A percentile compares a stretch with the other conserved stretches of the same genome.
Evolutionary conservation across 2,888 invertebrate species (phyloP).

Genomic region (Ophion ventricosus): DNA sequence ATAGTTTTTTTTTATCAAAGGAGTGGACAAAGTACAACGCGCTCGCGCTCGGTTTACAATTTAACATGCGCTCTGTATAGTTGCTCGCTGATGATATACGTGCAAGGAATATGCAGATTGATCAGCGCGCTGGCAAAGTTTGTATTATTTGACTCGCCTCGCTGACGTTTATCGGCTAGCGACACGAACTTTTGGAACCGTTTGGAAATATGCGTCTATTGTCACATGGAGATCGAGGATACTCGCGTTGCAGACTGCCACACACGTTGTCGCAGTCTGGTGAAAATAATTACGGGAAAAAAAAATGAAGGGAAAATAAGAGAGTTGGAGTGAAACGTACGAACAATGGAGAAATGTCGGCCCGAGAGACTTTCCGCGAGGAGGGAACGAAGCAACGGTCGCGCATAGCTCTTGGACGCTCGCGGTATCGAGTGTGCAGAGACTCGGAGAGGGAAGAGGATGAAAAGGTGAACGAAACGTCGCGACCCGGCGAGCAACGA

Average conservation of each 20-base stretch:
- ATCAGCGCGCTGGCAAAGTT: slow-evolving; percentile 50
- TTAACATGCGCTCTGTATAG: no score
- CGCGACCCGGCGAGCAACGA: slow-evolving; percentile 59
- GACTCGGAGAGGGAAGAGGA: slow-evolving; percentile 42
- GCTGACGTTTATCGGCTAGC: slow-evolving; percentile 70
- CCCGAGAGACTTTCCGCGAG: background rate
- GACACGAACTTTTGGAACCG: slow-evolving; percentile 62
- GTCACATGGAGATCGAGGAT: background rate
- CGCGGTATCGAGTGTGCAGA: slow-evolving; percentile 49
- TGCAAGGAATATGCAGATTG: background rate
- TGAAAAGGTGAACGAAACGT: slow-evolving; percentile 71
- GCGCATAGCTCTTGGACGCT: background rate
- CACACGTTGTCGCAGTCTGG: background rate
- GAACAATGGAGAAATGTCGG: background rate
- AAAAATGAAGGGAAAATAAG: background rate
- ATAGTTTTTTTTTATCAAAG: no score
- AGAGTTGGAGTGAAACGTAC: background rate
- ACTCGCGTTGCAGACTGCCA: background rate
- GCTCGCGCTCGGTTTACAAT: no score
- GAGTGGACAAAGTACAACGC: no score
- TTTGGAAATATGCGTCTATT: slow-evolving; percentile 24
- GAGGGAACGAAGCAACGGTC: background rate
- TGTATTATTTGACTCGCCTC: slow-evolving; percentile 58
- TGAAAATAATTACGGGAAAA: background rate
- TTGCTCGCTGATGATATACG: no score